Conservation (phyloP, 2,797 vertebrate genomes). For the Odontamblyopus rebecca region DNA sequence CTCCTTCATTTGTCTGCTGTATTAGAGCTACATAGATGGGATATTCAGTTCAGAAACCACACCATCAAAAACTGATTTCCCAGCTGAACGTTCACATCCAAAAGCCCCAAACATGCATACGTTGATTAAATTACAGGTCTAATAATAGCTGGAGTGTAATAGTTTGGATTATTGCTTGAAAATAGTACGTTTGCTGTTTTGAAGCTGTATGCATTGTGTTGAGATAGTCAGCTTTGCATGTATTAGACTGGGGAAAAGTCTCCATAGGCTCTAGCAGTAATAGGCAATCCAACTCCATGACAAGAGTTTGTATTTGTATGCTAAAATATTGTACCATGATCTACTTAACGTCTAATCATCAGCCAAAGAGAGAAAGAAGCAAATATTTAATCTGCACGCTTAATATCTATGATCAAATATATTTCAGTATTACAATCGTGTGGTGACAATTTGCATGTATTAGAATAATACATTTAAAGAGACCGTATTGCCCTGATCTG, state of each 20-base stretch:
- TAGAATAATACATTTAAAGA: too few species aligned
- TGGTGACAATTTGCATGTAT: too few species aligned
- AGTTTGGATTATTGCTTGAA: conserved; percentile 2
- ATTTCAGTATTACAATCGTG: too few species aligned
- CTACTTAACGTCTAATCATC: neutral
- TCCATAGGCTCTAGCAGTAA: neutral
- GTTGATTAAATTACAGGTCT: conserved; percentile 65
- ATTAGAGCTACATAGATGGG: conserved; percentile 54
- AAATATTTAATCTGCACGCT: neutral
- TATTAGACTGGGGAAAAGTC: neutral
- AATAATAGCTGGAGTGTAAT: conserved; percentile 48
- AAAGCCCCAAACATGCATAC: conserved; percentile 57
- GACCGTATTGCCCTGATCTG: too few species aligned
- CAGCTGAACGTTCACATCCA: conserved; percentile 45
- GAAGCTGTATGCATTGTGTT: neutral
- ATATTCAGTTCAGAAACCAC: conserved; percentile 60
- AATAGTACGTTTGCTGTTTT: neutral
- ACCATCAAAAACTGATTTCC: conserved; percentile 59
- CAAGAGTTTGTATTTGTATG: neutral
- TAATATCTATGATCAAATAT: neutral
- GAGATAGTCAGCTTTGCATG: neutral
- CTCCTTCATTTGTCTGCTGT: conserved; percentile 44
- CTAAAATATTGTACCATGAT: neutral
- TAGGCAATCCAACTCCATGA: neutral
- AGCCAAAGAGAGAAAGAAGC: neutral